Evolutionary conservation across 2,888 invertebrate species (phyloP).

Genomic region (Biston betularia): DNA sequence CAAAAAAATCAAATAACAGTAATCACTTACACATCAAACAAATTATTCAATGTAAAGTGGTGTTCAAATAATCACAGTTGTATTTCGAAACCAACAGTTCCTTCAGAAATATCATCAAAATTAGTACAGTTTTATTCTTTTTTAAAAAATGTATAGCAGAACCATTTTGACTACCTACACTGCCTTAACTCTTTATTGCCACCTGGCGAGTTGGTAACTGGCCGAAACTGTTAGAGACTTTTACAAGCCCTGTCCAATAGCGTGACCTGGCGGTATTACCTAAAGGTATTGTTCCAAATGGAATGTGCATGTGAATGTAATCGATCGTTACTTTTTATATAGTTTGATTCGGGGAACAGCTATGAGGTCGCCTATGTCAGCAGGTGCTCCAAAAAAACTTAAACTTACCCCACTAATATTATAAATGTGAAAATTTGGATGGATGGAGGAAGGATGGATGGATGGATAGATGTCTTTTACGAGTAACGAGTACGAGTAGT

Average conservation of each 20-base stretch:
- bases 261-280: slow-evolving; percentile 16
- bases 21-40: too few species aligned
- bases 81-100: too few species aligned
- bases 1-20: too few species aligned
- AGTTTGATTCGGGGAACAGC: slow-evolving; percentile 9
- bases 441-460: too few species aligned
- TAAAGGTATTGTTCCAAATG: slow-evolving; percentile 14
- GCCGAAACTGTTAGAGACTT: slow-evolving; percentile 9
- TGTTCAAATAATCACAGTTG: too few species aligned
- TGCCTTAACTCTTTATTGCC: not conserved
- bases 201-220: not conserved
- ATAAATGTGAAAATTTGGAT: too few species aligned
- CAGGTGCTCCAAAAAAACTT: not conserved
- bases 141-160: too few species aligned
- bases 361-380: slow-evolving; percentile 4
- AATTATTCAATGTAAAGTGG: too few species aligned
- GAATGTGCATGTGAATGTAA: slow-evolving; percentile 19
- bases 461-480: too few species aligned
- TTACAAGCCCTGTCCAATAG: slow-evolving; percentile 7
- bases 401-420: not conserved
- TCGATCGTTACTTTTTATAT: slow-evolving; percentile 19
- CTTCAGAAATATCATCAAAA: too few species aligned
- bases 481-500: too few species aligned
- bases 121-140: too few species aligned
- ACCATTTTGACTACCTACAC: not conserved